Conservation (phyloP, 2,888 invertebrate genomes). For the Rhamnusium bicolor region DNA sequence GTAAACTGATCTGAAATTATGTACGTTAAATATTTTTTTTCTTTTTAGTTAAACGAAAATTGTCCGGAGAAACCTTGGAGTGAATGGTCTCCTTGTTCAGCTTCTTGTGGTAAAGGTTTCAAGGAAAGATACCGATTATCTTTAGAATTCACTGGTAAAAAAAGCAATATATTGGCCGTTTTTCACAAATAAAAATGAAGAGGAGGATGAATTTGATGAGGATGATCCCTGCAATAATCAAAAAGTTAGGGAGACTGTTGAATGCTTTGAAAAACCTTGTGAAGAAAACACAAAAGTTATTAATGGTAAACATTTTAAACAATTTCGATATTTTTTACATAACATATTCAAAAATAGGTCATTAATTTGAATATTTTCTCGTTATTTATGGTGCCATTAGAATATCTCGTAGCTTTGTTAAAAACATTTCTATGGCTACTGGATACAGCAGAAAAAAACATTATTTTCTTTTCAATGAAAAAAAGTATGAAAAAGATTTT, state of each 20-base stretch:
- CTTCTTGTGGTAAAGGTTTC: constrained; percentile 84
- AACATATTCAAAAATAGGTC: no score
- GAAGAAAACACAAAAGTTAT: constrained; percentile 45
- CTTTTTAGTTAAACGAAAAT: constrained; percentile 43
- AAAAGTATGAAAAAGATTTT: no score
- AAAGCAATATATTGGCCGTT: constrained; percentile 58
- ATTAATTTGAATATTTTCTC: no score
- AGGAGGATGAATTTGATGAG: constrained; percentile 66
- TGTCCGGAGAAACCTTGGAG: constrained; percentile 85
- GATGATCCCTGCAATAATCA: constrained; percentile 70
- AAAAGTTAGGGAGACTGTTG: constrained; percentile 72
- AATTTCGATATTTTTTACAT: no score
- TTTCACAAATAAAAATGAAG: constrained; percentile 45
- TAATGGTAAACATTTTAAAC: constrained; percentile 51
- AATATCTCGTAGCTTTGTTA: no score
- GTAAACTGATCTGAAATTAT: no score
- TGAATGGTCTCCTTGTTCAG: constrained; percentile 86
- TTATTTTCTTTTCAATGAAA: no score
- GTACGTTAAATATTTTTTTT: no score
- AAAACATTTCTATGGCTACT: no score
- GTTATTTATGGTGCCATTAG: no score
- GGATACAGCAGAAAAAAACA: no score
- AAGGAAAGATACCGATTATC: constrained; percentile 75
- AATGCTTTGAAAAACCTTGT: constrained; percentile 65
- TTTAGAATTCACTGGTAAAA: constrained; percentile 56